A percentile compares a stretch with the other conserved stretches of the same genome.
Evolutionary conservation across 1,140 invertebrate species (phyloP).

Genomic region (Diabrotica virgifera): DNA sequence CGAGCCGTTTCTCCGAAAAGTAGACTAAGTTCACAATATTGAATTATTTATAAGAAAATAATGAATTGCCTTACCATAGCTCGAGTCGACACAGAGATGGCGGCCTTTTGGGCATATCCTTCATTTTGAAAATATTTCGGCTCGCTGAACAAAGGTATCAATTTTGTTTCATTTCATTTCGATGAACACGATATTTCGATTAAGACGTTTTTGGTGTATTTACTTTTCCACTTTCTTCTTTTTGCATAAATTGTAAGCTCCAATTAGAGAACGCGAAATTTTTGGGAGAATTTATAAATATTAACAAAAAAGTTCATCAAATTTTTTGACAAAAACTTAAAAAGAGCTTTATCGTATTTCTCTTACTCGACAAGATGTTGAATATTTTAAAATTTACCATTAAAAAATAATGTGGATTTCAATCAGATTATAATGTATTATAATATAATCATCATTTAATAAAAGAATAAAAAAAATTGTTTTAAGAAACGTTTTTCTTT

Average conservation of each 20-base stretch:
- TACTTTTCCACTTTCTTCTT: neutral
- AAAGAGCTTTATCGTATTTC: too few relatives aligned
- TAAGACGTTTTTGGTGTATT: neutral
- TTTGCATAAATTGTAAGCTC: neutral
- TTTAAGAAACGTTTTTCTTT: too few relatives aligned
- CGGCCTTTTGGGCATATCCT: neutral
- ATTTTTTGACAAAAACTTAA: too few relatives aligned
- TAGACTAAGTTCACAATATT: conserved; percentile 1
- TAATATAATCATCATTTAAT: too few relatives aligned
- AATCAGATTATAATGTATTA: too few relatives aligned
- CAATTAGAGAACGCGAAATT: neutral
- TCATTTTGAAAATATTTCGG: neutral
- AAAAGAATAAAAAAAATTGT: too few relatives aligned
- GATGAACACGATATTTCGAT: conserved; percentile 2
- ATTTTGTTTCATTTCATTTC: conserved; percentile 3
- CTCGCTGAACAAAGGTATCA: conserved; percentile 2
- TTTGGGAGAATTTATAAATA: neutral
- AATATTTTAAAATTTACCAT: too few relatives aligned
- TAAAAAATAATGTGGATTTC: too few relatives aligned
- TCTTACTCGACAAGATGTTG: too few relatives aligned
- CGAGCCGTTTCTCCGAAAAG: conserved; percentile 1
- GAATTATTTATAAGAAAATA: conserved; percentile 3
- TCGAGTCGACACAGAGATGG: neutral
- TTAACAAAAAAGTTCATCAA: too few relatives aligned
- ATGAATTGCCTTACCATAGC: neutral